Conservation (phyloP, 2,797 vertebrate genomes). For the Sparidentex hasta region DNA sequence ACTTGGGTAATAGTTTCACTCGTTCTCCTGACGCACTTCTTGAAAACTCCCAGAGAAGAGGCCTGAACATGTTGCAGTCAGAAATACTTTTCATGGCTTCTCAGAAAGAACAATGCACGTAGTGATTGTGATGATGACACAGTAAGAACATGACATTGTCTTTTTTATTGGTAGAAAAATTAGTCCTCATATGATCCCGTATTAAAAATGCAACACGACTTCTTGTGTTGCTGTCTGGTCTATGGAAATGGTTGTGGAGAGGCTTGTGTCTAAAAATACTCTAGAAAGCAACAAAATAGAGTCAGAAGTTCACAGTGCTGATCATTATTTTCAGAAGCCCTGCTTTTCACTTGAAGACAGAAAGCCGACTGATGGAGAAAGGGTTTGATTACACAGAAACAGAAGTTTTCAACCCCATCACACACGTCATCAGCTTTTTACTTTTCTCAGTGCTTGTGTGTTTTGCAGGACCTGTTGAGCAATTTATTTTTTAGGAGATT, state of each 20-base stretch:
- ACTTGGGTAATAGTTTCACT: constrained; percentile 27
- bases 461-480: constrained; percentile 34
- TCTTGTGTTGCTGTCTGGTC: not conserved
- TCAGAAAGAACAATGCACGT: constrained; percentile 24
- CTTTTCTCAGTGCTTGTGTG: not conserved
- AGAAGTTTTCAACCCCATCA: constrained; percentile 10
- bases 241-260: not conserved
- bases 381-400: not conserved
- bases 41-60: constrained; percentile 6
- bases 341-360: not conserved
- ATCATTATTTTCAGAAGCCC: constrained; percentile 3
- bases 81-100: constrained; percentile 6
- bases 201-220: constrained; percentile 21
- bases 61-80: constrained; percentile 42
- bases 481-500: constrained; percentile 15
- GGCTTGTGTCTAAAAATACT: not conserved
- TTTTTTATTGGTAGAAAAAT: not conserved
- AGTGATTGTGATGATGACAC: constrained; percentile 33
- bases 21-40: constrained; percentile 16
- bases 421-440: not conserved
- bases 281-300: not conserved
- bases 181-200: not conserved
- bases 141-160: not conserved
- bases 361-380: constrained; percentile 1
- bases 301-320: not conserved